Evolutionary conservation across 2,888 invertebrate species (phyloP), one percentile per base, ranked within the genome.

Genomic region (Leptopilina drosophilae): DNA sequence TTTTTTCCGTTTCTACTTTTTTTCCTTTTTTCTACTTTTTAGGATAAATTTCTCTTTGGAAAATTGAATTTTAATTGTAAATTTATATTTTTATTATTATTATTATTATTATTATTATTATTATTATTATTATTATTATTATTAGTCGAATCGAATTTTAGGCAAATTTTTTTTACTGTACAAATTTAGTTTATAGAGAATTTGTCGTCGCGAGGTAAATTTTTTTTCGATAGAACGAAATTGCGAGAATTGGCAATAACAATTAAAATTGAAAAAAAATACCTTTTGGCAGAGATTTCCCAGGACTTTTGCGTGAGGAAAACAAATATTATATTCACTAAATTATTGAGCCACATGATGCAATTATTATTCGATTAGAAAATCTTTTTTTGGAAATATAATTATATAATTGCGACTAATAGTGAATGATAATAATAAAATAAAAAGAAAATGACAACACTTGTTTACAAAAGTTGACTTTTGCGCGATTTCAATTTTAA

Each of bases 201-300:
- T 11, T 56, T 14, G 8, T 56, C 11, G 56, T 56, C 33, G 3
- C 33, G 33, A 33, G 33, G 33, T 0, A 33, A 33, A 33, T 20
- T 33, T 33, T 33, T 5, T 33, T 33, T 33, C 33, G 33, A 33
- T 33, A 33, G 33, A 33, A 33, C 33, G 33, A 33, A 33, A 33
- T 33, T 33, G 33, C 33, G 33, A 33, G 33, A 33, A 5, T 56
- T 12, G 56, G 7, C 56, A 14, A 56, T 14, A 56, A 56, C 42
- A 42, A 42, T 56, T 56, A n/a, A 12, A 56, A 56, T 56, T 56
- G 5, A 56, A n/a, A 42, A 42, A 20, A 46, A 67, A 15, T 20
- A 11, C 49, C 49, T 69, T 49, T 49, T 69, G 67, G 67, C 49
- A 53, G 2, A 53, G 33, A 5, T 53, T 69, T 69, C 14, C 49